phyloP scores from a whole-genome alignment of 2,888 invertebrate genomes.

The Drosophila koepferae region DNA sequence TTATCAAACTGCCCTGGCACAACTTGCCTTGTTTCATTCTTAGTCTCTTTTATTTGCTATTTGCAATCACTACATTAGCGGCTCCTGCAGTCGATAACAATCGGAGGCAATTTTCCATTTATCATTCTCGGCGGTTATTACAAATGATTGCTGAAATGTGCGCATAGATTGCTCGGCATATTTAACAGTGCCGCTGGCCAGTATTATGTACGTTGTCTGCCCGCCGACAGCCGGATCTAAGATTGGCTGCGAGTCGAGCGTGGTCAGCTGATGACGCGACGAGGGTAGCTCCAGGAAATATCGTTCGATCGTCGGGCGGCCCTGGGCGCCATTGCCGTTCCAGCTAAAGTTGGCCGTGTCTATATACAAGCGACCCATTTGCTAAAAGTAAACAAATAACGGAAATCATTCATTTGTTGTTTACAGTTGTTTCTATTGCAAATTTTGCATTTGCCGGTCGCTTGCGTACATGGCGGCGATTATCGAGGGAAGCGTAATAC shows the following conservation, averaged over 20 bases:
- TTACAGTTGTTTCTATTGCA: not conserved
- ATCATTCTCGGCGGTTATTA: slow-evolving; percentile 94
- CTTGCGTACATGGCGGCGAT: slow-evolving; percentile 90
- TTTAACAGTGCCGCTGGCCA: slow-evolving; percentile 93
- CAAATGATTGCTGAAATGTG: slow-evolving; percentile 93
- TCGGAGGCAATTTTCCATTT: slow-evolving; percentile 98
- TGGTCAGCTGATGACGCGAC: slow-evolving; percentile 91
- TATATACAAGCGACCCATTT: slow-evolving; percentile 92
- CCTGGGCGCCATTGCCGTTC: slow-evolving; percentile 95
- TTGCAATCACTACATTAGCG: not conserved
- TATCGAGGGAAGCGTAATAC: slow-evolving; percentile 95
- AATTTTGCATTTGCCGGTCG: slow-evolving; percentile 7
- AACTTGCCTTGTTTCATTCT: not conserved
- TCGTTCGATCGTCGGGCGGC: slow-evolving; percentile 93
- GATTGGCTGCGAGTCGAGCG: slow-evolving; percentile 95
- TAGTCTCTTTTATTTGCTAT: not conserved
- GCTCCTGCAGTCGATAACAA: slow-evolving; percentile 92
- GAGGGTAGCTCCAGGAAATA: slow-evolving; percentile 93
- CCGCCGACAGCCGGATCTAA: slow-evolving; percentile 90
- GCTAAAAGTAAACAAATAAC: slow-evolving; percentile 84
- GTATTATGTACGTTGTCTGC: slow-evolving; percentile 93
- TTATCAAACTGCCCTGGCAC: not conserved
- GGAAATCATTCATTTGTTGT: not conserved
- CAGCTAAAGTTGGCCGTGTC: slow-evolving; percentile 94
- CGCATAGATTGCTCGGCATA: slow-evolving; percentile 88